Base-by-base conservation (phyloP, 2,888 invertebrate species). In the Campoletis raptor region DNA sequence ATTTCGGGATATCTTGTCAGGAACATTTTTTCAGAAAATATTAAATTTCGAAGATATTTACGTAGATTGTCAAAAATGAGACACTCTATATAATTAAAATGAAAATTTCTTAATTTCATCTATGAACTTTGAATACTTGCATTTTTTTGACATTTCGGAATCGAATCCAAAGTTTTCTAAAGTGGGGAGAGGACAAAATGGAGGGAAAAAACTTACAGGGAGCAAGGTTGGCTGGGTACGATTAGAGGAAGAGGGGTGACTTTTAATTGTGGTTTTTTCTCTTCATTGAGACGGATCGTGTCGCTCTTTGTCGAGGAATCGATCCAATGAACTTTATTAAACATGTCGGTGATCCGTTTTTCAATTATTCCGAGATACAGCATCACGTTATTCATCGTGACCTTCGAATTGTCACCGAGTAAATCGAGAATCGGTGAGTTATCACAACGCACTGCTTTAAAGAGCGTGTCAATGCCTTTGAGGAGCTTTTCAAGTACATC, bases 351-450 rank as follows among this genome's bases (percentile, higher is more conserved):
- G 21, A 97, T 96, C 82, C 96, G 96, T 92, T 97, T 96, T 92
- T 98, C 98, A 88, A 98, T 96, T 64, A 98, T 96, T 89, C 97
- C 97, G 90, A 98, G 95, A 93, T 97, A 98, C 18, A 98, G 95
- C 84, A 97, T 96, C 0, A 97, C 97, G 94, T 98, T 98, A 90
- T 96, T 96, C 77, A 96, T 95, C 81, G 96, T 97, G 61, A 98
- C 96, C 30, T 96, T 96, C n/a, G 97, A 95, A 81, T 97, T 96
- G 36, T 96, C 96, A 67, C 97, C 97, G 6, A 98, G 94, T 15
- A 98, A 95, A 90, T 96, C 96, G 36, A 97, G 94, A 15, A 97
- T 95, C 0, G 97, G 97, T 18, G 97, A 95, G 72, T 97, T 96
- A 90, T 97, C 96, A 93, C 98, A 98, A 61, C 96, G 96, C 5